Conservation (phyloP, 1,140 invertebrate species). For the Pseudoatta argentina region DNA sequence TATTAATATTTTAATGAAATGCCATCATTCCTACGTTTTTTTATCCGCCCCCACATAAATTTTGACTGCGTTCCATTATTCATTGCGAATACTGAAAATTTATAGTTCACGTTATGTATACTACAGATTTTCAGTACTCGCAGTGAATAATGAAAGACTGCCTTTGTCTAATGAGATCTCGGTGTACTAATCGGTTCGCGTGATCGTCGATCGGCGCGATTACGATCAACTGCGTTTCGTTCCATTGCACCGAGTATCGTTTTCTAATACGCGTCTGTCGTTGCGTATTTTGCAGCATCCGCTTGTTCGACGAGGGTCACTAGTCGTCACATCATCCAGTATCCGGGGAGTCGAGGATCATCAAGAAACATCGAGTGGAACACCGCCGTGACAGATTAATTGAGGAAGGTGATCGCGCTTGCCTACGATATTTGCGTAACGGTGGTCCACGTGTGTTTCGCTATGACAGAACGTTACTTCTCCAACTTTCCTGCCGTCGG, state of each 20-base stretch:
- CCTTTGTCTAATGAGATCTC: background rate
- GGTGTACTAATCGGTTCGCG: background rate
- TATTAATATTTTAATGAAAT: too few relatives aligned
- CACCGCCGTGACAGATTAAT: slow-evolving; percentile 15
- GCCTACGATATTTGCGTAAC: background rate
- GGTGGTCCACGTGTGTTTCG: background rate
- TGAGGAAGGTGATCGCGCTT: background rate
- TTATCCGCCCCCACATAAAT: too few relatives aligned
- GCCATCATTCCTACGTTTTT: too few relatives aligned
- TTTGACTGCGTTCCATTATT: too few relatives aligned
- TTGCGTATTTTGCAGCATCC: background rate
- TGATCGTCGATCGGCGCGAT: background rate
- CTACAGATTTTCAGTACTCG: too few relatives aligned
- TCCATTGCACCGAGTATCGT: background rate
- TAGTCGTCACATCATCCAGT: background rate
- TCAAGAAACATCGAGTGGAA: background rate
- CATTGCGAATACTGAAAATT: too few relatives aligned
- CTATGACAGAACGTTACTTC: background rate
- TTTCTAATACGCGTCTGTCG: background rate
- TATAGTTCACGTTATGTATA: too few relatives aligned
- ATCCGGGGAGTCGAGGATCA: background rate
- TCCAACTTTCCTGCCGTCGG: background rate
- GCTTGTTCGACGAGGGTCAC: background rate
- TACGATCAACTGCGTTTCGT: background rate
- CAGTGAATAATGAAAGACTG: too few relatives aligned